phyloP scores from a whole-genome alignment of 2,888 invertebrate species.

The Microplitis deprimator region DNA sequence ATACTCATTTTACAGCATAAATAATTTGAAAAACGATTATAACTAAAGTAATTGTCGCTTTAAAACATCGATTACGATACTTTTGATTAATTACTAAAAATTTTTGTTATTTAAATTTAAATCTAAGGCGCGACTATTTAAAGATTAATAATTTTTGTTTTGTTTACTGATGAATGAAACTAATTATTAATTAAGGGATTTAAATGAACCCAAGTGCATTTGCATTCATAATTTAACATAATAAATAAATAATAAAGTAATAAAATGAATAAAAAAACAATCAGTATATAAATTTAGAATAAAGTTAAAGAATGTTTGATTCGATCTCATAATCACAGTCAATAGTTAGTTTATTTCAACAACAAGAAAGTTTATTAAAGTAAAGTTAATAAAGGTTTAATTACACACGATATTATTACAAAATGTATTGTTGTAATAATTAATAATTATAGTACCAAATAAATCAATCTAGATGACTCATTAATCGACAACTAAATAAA shows the following conservation, averaged over 20 bases:
- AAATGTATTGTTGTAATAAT: conserved; percentile 27
- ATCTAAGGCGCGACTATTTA: background rate
- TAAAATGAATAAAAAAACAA: conserved; percentile 33
- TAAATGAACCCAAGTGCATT: background rate
- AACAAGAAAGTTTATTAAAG: conserved; percentile 14
- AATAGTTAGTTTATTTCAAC: conserved; percentile 49
- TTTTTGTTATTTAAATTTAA: too few relatives aligned
- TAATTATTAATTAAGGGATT: too few relatives aligned
- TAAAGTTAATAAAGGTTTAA: conserved; percentile 18
- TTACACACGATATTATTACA: background rate
- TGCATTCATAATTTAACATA: background rate
- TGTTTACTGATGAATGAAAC: background rate
- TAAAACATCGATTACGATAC: too few relatives aligned
- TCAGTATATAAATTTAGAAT: conserved; percentile 59
- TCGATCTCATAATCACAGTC: conserved; percentile 53
- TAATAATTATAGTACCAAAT: background rate
- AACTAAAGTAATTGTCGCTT: too few relatives aligned
- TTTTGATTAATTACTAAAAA: too few relatives aligned
- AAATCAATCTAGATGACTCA: background rate
- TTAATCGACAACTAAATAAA: conserved; percentile 22
- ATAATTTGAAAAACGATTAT: too few relatives aligned
- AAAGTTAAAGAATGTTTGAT: conserved; percentile 44
- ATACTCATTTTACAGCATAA: too few relatives aligned
- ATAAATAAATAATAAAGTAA: background rate
- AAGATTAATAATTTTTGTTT: background rate